A percentile compares a stretch with the other conserved stretches of the same genome.
Conservation (phyloP, 2,888 invertebrate genomes). For the Sinopyrophorus schimmeli region DNA sequence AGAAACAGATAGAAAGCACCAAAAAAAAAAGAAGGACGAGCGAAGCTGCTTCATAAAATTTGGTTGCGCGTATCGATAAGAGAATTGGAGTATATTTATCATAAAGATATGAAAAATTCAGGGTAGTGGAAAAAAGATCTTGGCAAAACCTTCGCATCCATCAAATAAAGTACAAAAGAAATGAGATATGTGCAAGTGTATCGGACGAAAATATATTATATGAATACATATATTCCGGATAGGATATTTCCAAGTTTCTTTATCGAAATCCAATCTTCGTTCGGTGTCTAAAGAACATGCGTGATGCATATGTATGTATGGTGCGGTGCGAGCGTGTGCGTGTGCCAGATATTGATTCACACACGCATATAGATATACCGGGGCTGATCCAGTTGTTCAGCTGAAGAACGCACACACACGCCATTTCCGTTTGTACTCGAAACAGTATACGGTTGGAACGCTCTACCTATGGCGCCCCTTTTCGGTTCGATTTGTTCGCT, state of each 20-base stretch:
- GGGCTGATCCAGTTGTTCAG: conserved; percentile 44
- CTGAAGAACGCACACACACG: conserved; percentile 30
- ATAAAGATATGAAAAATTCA: conserved; percentile 31
- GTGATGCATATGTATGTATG: conserved; percentile 42
- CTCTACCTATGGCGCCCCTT: conserved; percentile 39
- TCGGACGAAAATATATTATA: conserved; percentile 28
- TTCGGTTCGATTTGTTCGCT: conserved; percentile 37
- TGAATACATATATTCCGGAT: conserved; percentile 32
- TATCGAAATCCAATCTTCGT: conserved; percentile 42
- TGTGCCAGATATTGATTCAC: conserved; percentile 47
- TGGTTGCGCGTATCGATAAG: too few relatives aligned
- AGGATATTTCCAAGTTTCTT: conserved; percentile 36
- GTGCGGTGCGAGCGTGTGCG: conserved; percentile 39
- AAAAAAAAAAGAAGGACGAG: too few relatives aligned
- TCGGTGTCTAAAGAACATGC: conserved; percentile 42
- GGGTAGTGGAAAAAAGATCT: conserved; percentile 18
- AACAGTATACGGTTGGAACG: conserved; percentile 34
- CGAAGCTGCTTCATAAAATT: too few relatives aligned
- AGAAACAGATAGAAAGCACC: too few relatives aligned
- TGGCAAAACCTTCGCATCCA: conserved; percentile 29
- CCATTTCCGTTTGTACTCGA: conserved; percentile 30
- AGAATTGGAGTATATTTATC: conserved; percentile 27
- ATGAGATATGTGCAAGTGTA: conserved; percentile 27
- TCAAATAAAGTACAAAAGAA: conserved; percentile 31
- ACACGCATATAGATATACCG: conserved; percentile 43